These are phyloP conservation scores for Fundulus diaphanus DNA, from an alignment of 2,797 vertebrate genomes.

Conservation along the genomic window DNA sequence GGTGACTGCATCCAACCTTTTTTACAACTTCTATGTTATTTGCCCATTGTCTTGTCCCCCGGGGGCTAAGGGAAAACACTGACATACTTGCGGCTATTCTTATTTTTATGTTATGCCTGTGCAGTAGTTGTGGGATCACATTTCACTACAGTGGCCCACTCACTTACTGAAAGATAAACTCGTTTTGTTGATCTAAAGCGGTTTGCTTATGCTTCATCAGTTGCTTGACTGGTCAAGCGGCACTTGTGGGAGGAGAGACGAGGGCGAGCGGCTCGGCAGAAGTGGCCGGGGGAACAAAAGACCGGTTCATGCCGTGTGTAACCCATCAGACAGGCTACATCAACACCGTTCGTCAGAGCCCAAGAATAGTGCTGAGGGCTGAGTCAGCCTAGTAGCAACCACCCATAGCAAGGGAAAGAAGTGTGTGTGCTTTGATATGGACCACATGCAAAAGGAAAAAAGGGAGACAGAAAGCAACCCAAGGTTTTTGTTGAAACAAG, in stretches of 20 bases:
- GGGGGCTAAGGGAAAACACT: slow-evolving; percentile 38
- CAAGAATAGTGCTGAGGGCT: slow-evolving; percentile 79
- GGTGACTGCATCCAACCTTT: background rate
- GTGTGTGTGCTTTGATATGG: slow-evolving; percentile 63
- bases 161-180: slow-evolving; percentile 71
- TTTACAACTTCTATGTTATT: slow-evolving; percentile 27
- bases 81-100: slow-evolving; percentile 47
- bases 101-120: slow-evolving; percentile 51
- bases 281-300: slow-evolving; percentile 74
- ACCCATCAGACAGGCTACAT: slow-evolving; percentile 76
- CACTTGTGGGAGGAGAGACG: slow-evolving; percentile 59
- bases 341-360: slow-evolving; percentile 76
- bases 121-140: slow-evolving; percentile 54
- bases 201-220: slow-evolving; percentile 71
- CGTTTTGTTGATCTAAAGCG: slow-evolving; percentile 67
- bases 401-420: slow-evolving; percentile 65
- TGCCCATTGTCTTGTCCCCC: slow-evolving; percentile 35
- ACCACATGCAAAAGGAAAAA: slow-evolving; percentile 58
- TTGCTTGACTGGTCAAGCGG: slow-evolving; percentile 60
- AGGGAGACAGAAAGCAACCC: slow-evolving; percentile 63
- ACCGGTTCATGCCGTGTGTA: slow-evolving; percentile 63
- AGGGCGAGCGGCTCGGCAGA: slow-evolving; percentile 62
- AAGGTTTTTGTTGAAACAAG: slow-evolving; percentile 69
- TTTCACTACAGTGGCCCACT: slow-evolving; percentile 65
- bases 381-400: slow-evolving; percentile 77